Conservation (phyloP, 2,797 vertebrate species). For the Ptychobarbus kaznakovi region DNA sequence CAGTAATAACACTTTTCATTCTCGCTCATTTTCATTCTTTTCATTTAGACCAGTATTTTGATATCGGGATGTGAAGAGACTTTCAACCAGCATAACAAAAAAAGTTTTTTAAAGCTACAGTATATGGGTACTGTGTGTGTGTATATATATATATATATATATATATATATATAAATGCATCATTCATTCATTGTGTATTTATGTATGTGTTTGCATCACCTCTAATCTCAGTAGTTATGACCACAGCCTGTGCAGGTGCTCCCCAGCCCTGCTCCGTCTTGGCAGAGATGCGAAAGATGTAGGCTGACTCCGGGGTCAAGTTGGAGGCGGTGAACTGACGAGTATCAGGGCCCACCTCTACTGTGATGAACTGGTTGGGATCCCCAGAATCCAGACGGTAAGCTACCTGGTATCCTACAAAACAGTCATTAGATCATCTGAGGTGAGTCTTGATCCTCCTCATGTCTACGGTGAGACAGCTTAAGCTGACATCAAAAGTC, state of each 20-base stretch:
- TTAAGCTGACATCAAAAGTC: conserved; percentile 35
- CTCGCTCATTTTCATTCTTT: background rate
- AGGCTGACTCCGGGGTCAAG: conserved; percentile 85
- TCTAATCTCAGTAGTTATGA: conserved; percentile 93
- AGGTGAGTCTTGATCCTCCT: conserved; percentile 18
- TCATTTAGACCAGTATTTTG: background rate
- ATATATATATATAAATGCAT: too few species aligned
- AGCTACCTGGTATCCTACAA: conserved; percentile 92
- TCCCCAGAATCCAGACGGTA: conserved; percentile 89
- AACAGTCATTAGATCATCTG: conserved; percentile 2
- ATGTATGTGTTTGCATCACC: conserved; percentile 75
- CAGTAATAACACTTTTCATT: background rate
- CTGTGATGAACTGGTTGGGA: conserved; percentile 88
- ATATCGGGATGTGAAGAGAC: background rate
- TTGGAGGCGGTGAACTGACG: conserved; percentile 90
- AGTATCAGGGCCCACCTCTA: conserved; percentile 90
- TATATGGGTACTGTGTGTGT: too few species aligned
- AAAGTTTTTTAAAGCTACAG: background rate
- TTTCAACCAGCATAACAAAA: background rate
- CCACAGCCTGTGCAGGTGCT: conserved; percentile 85
- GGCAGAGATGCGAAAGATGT: conserved; percentile 88
- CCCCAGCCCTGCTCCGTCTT: conserved; percentile 96
- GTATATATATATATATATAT: too few species aligned
- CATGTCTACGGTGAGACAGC: conserved; percentile 19
- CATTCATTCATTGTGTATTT: too few species aligned